These are phyloP conservation scores for Agrotis exclamationis DNA, from an alignment of 2,888 invertebrate genomes.

Conservation along the genomic window DNA sequence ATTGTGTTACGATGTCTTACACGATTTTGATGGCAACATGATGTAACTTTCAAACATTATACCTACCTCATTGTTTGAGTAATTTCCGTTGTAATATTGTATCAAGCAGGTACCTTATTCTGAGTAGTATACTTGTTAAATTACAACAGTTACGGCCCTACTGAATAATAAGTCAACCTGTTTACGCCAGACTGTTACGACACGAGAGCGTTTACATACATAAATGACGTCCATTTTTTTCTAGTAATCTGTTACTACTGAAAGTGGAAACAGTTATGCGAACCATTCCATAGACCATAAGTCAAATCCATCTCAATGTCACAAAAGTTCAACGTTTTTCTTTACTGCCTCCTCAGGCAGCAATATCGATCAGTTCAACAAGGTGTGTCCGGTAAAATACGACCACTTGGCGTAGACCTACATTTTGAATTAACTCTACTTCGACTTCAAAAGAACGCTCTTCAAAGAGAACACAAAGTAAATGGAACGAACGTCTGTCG, in stretches of 20 bases:
- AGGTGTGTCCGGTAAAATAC: conserved; percentile 56
- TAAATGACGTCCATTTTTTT: conserved; percentile 44
- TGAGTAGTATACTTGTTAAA: conserved; percentile 1
- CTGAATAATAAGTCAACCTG: conserved; percentile 26
- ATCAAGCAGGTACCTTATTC: not conserved
- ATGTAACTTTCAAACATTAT: conserved; percentile 1
- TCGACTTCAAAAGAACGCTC: conserved; percentile 51
- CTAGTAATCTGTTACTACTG: conserved; percentile 37
- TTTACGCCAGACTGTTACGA: conserved; percentile 8
- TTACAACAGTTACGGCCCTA: conserved; percentile 7
- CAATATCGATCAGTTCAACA: conserved; percentile 47
- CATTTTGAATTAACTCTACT: conserved; percentile 63
- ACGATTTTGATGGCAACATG: not conserved
- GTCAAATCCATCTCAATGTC: conserved; percentile 44
- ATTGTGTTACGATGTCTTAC: conserved; percentile 1
- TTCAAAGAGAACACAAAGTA: conserved; percentile 71
- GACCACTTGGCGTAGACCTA: conserved; percentile 60
- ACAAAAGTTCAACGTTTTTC: conserved; percentile 35
- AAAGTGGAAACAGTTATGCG: conserved; percentile 23
- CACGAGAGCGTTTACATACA: conserved; percentile 26
- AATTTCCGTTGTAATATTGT: conserved; percentile 24
- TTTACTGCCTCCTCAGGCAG: conserved; percentile 49
- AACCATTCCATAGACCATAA: conserved; percentile 37
- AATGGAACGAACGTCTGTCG: conserved; percentile 70
- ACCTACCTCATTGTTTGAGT: conserved; percentile 6